Percentiles rank a stretch among this genome's conserved stretches.
phyloP scores from a whole-genome alignment of 1,140 invertebrate species.

The Acromyrmex heyeri region DNA sequence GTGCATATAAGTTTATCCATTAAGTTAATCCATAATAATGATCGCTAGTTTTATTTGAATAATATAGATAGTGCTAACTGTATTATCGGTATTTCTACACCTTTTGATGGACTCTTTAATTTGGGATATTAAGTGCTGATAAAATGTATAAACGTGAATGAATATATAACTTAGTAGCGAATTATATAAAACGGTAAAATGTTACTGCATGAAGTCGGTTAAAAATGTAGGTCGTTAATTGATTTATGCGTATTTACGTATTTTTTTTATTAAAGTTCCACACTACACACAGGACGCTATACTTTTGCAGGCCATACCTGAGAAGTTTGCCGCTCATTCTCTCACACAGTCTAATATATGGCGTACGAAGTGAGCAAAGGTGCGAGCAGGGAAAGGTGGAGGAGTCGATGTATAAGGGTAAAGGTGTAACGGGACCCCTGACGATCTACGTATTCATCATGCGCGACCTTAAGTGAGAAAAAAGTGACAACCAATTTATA shows the following conservation, averaged over 20 bases:
- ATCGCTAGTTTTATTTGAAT: slow-evolving; percentile 5
- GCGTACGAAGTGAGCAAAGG: slow-evolving; percentile 65
- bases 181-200: neutral
- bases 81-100: slow-evolving; percentile 23
- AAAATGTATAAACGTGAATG: slow-evolving; percentile 1
- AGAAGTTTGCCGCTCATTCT: slow-evolving; percentile 60
- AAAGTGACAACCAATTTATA: slow-evolving; percentile 81
- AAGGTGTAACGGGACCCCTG: slow-evolving; percentile 78
- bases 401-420: slow-evolving; percentile 69
- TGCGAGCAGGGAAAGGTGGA: slow-evolving; percentile 47
- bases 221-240: slow-evolving; percentile 5
- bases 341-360: slow-evolving; percentile 65
- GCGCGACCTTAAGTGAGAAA: slow-evolving; percentile 77
- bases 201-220: too few relatives aligned
- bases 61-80: slow-evolving; percentile 8
- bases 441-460: slow-evolving; percentile 80
- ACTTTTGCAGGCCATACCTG: slow-evolving; percentile 25
- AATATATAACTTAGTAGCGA: neutral
- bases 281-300: neutral
- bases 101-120: slow-evolving; percentile 1
- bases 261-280: slow-evolving; percentile 1
- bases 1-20: slow-evolving; percentile 34
- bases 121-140: slow-evolving; percentile 6
- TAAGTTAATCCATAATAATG: slow-evolving; percentile 11
- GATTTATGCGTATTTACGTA: neutral